Base-by-base conservation (phyloP, 2,113 vertebrate genomes). In the Sebastes fasciatus region DNA sequence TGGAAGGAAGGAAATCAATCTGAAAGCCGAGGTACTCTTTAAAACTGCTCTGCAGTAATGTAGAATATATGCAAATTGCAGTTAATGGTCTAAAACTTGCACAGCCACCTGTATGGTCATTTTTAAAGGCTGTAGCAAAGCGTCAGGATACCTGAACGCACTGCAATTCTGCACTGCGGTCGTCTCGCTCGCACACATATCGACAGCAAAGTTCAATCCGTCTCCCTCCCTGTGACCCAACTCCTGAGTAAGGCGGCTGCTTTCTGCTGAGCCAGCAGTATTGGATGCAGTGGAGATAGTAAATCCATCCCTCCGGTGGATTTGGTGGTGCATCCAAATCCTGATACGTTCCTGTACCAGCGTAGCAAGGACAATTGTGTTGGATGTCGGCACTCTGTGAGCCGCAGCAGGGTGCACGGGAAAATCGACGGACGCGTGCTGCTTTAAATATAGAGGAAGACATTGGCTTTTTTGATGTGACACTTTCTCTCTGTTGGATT, bases 221-320 rank as follows among this genome's bases (percentile, higher is more conserved):
- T 82, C 69, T 77, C 58, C 52, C 63, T 73, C 68, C 13, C 49
- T 17, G 75, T 67, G 83, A 84, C 84, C 86, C 76, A 48, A 16
- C 77, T 62, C 78, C 84, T 80, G 84, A 89, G 78, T 80, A 74
- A 86, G 78, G 69, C 21, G 26, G 11, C 80, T 21, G 76, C 77
- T 84, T 89, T 90, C 66, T 81, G 93, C 89, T 66, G 81, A 93
- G 77, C n/a, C 77, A 3, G 80, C 79, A 26, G 54, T 78, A 85
- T 73, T 6, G 77, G 68, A 77, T 48, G 60, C 74, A 45, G 81
- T 66, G 61, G 61, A 83, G 86, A 89, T 86, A 79, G 79, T 92
- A 92, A 92, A 92, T 93, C 91, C 78, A 89, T 92, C 85, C 83
- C 83, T 80, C 85, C 23, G 65, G 68, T 80, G 61, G 45, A 72